Evolutionary conservation across 1,140 invertebrate genomes (phyloP).

Genomic region (Laupala kohalensis): DNA sequence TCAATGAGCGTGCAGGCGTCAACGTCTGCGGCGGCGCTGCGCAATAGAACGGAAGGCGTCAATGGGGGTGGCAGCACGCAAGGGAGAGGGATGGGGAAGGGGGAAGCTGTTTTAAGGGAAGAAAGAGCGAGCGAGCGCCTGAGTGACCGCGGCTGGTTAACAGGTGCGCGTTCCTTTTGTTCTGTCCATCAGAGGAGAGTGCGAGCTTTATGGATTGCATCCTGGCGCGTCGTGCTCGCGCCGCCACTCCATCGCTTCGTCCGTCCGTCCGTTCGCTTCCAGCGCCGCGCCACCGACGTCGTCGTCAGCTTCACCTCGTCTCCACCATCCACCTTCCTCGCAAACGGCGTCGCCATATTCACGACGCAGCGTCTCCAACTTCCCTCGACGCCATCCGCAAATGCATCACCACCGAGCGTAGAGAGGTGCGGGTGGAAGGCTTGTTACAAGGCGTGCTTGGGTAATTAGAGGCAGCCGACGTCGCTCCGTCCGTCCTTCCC

Average conservation of each 20-base stretch:
- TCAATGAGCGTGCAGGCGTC: too few relatives aligned
- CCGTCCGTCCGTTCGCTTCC: too few relatives aligned
- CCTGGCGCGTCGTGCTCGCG: not conserved
- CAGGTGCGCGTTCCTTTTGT: not conserved
- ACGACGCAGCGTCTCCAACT: too few relatives aligned
- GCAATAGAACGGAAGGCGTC: not conserved
- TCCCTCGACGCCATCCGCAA: too few relatives aligned
- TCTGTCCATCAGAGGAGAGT: not conserved
- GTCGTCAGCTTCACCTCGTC: too few relatives aligned
- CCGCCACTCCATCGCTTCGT: too few relatives aligned
- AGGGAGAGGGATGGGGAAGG: not conserved
- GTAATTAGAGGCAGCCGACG: not conserved
- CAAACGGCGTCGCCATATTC: too few relatives aligned
- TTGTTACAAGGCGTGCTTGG: not conserved
- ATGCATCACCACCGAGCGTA: too few relatives aligned
- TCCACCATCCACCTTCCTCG: too few relatives aligned
- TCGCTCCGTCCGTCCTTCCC: not conserved
- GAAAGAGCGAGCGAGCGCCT: not conserved
- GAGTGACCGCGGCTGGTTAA: not conserved
- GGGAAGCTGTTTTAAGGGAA: too few relatives aligned
- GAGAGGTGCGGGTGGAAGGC: not conserved
- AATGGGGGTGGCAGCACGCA: too few relatives aligned
- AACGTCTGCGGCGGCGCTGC: not conserved
- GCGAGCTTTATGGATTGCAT: not conserved
- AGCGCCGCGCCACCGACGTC: too few relatives aligned